These are phyloP conservation scores for Ceuthmochares aereus DNA, from an alignment of 2,113 vertebrate genomes.

Conservation along the genomic window DNA sequence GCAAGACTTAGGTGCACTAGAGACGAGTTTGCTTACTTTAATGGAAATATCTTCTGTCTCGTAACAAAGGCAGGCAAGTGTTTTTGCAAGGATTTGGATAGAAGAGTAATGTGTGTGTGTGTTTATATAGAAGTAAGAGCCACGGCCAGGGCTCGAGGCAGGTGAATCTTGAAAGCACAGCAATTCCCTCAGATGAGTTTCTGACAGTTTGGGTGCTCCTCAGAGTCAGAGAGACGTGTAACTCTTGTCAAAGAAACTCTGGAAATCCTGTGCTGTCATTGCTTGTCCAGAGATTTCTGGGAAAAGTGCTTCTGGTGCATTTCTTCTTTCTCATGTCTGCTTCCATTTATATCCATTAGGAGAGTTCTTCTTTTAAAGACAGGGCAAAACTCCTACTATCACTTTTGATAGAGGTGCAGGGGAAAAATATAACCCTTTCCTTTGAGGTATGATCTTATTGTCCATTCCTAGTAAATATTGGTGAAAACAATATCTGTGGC, in stretches of 20 bases:
- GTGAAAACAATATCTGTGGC: not conserved
- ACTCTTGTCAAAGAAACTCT: not conserved
- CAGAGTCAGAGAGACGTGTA: not conserved
- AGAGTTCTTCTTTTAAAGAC: not conserved
- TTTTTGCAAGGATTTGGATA: conserved; percentile 65
- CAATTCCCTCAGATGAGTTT: not conserved
- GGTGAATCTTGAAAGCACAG: not conserved
- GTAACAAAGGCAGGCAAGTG: conserved; percentile 1
- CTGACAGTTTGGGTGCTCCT: not conserved
- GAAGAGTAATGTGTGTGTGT: not conserved
- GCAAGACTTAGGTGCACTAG: conserved; percentile 60
- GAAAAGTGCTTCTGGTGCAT: not conserved
- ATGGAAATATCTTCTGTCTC: conserved; percentile 57
- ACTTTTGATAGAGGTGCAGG: not conserved
- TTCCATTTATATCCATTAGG: not conserved
- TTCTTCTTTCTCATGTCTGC: not conserved
- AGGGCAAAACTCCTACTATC: not conserved
- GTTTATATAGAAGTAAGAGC: not conserved
- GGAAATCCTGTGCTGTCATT: not conserved
- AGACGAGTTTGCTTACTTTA: conserved; percentile 60
- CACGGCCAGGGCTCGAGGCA: not conserved
- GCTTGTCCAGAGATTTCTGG: not conserved
- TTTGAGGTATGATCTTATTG: not conserved
- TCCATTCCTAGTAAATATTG: not conserved
- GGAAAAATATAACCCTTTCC: fast-evolving